Evolutionary conservation across 1,140 invertebrate genomes (phyloP), one percentile per base, ranked within the genome.

Genomic region (Rhysida immarginata): DNA sequence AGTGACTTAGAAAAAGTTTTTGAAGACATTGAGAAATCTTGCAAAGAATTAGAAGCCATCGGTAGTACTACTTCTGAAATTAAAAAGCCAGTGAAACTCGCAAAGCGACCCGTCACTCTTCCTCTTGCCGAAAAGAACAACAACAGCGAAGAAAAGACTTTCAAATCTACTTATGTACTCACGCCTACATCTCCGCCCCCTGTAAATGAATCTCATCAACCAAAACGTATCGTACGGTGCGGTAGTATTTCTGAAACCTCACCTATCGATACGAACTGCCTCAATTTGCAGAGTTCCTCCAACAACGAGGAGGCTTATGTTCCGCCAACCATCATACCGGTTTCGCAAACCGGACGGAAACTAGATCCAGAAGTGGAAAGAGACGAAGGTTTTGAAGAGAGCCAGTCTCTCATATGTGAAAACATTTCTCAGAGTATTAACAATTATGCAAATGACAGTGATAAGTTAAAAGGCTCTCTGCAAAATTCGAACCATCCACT

Each of bases 341-440:
- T 35, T 35, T 35, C 29, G 5, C 49, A 53, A 3, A 53, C 52
- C 2, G n/a, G n/a, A n/a, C n/a, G n/a, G n/a, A n/a, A n/a, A n/a
- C n/a, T n/a, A n/a, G 52, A 53, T n/a, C 29, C 35, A 2, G 52
- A 53, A 53, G 26, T 58, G 81, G 85, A 59, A 42, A 83, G 86
- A 60, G 87, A 92, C 65, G 87, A 91, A 74, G 87, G 87, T 8
- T 91, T 91, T 64, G 87, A 92, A 67, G 87, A 90, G 71, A 87
- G 85, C 0, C 85, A 88, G 59, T 61, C 60, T 29, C 51, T 59
- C n/a, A 26, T 53, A 3, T 57, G 55, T 29, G 60, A 29, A 51
- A 46, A 8, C 44, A 16, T 20, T 46, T 46, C 44, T 5, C 44
- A 46, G n/a, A n/a, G n/a, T n/a, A n/a, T n/a, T n/a, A n/a, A n/a